Base-by-base conservation (phyloP, 1,140 invertebrate species). In the Euwallacea similis region DNA sequence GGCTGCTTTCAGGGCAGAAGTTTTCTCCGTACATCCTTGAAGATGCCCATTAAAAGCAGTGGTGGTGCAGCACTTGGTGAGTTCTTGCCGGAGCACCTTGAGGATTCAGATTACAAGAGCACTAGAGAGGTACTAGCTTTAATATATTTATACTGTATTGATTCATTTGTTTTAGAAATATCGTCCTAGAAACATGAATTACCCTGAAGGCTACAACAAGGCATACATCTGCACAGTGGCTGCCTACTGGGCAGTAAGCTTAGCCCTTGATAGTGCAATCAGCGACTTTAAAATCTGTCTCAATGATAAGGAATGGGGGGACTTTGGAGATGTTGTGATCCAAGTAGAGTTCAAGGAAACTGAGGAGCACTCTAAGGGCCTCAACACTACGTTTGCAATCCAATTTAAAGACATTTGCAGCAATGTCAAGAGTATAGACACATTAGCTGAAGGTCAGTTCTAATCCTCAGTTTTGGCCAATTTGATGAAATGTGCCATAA, bases 291-390 rank as follows among this genome's bases (percentile, higher is more conserved):
- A 64, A 54, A 67, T 72, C 13, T 13, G 47, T 15, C 6, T 72
- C 15, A 63, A 72, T 41, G 62, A 68, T 33, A 67, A 68, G 41
- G 65, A 72, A 46, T 72, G 71, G 71, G 66, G 60, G n/a, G 43
- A 63, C 11, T 72, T 72, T 62, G 71, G 71, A 11, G 65, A 72
- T 43, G 65, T 33, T 0, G 66, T 72, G 7, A 33, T 72, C 13
- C 42, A 72, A 68, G 43, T 72, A n/a, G 10, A 72, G 11, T 47
- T 62, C 7, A 63, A 50, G 9, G 47, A 59, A 61, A 50, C 58
- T 9, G 8, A 9, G 3, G 59, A 47, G 6, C n/a, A 72, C 53
- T 11, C 54, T 8, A 13, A 6, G 42, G 21, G 4, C 4, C 7
- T 71, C 0, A 60, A n/a, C 2, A 58, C 54, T 7, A 72, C 46